A percentile compares a stretch with the other conserved stretches of the same genome.
Evolutionary conservation across 2,797 vertebrate species (phyloP).

Genomic region (Tachyglossus aculeatus): DNA sequence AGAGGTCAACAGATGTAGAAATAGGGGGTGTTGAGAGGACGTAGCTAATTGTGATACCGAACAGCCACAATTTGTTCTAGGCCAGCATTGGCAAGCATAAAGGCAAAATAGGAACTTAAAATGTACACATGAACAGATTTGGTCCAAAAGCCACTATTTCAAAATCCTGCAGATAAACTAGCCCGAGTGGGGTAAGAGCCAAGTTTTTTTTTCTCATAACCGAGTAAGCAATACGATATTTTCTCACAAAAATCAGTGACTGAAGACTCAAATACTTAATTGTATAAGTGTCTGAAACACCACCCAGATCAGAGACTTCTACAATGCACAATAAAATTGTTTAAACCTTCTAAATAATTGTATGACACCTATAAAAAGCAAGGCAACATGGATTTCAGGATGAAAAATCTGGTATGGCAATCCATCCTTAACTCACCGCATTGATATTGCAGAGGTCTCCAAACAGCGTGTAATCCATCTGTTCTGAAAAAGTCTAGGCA

Average conservation of each 20-base stretch:
- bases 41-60: too few species aligned
- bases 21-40: too few species aligned
- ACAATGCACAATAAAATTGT: neutral
- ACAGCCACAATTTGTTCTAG: too few species aligned
- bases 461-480: slow-evolving; percentile 75
- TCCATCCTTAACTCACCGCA: slow-evolving; percentile 66
- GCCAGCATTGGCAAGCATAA: too few species aligned
- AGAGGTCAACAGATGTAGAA: too few species aligned
- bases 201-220: too few species aligned
- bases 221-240: neutral
- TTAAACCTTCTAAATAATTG: too few species aligned
- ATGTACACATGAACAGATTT: too few species aligned
- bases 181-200: too few species aligned
- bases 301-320: neutral
- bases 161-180: too few species aligned
- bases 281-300: neutral
- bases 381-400: slow-evolving; percentile 31
- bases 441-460: slow-evolving; percentile 72
- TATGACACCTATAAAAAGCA: neutral
- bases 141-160: too few species aligned
- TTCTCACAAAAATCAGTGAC: neutral
- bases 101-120: too few species aligned
- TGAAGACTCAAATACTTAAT: neutral
- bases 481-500: slow-evolving; percentile 68
- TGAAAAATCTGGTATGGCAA: slow-evolving; percentile 44